Evolutionary conservation across 2,113 vertebrate species (phyloP).

Genomic region (Lasiurus cinereus): DNA sequence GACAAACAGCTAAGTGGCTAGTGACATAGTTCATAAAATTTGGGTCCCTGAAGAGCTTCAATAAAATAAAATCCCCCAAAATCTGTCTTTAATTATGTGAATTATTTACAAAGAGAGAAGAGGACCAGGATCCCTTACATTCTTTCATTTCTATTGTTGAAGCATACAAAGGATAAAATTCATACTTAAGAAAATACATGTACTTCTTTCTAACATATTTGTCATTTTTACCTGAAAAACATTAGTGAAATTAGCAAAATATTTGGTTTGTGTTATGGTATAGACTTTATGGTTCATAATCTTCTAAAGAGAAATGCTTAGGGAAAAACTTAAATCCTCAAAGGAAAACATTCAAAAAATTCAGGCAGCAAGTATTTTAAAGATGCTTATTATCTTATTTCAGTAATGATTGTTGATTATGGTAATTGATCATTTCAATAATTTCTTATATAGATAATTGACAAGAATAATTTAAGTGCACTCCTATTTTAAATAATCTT

Average conservation of each 20-base stretch:
- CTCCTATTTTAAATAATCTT: slow-evolving; percentile 87
- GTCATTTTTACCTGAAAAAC: slow-evolving; percentile 16
- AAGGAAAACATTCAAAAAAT: slow-evolving; percentile 73
- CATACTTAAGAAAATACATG: neutral
- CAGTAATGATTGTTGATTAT: slow-evolving; percentile 87
- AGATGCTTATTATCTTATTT: slow-evolving; percentile 86
- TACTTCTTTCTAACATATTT: neutral
- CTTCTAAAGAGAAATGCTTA: slow-evolving; percentile 51
- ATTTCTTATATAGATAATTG: slow-evolving; percentile 88
- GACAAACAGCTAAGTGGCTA: neutral
- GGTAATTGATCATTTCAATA: slow-evolving; percentile 88
- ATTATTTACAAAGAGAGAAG: neutral
- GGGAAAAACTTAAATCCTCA: slow-evolving; percentile 43
- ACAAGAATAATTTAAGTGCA: slow-evolving; percentile 85
- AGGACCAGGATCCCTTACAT: neutral
- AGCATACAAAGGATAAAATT: neutral
- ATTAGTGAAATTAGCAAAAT: neutral
- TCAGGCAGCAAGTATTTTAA: slow-evolving; percentile 81
- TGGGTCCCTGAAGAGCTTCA: neutral
- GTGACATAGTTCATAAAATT: neutral
- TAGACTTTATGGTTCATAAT: slow-evolving; percentile 5
- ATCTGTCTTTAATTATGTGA: neutral
- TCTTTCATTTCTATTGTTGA: neutral
- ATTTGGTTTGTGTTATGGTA: slow-evolving; percentile 40
- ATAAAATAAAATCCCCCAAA: neutral